Conservation (phyloP, 2,797 vertebrate species). For the Thaleichthys pacificus region DNA sequence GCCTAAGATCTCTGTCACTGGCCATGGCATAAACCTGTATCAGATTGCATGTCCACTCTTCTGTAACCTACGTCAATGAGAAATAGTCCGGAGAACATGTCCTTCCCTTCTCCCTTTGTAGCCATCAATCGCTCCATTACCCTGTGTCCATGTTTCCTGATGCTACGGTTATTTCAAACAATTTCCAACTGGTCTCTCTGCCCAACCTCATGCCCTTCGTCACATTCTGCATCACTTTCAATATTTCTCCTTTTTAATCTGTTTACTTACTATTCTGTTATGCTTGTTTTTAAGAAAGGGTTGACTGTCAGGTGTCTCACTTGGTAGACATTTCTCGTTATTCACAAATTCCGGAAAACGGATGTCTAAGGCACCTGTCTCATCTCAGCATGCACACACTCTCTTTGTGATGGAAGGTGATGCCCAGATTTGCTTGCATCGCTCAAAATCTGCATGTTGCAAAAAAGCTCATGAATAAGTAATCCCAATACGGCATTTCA, state of each 20-base stretch:
- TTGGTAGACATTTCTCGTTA: not conserved
- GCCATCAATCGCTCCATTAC: conserved; percentile 16
- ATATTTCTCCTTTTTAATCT: not conserved
- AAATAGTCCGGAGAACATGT: not conserved
- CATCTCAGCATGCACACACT: conserved; percentile 7
- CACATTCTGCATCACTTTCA: not conserved
- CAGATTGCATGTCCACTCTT: not conserved
- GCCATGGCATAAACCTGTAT: conserved; percentile 5
- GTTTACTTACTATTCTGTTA: not conserved
- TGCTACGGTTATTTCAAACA: not conserved
- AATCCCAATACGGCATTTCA: conserved; percentile 52
- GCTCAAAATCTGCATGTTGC: conserved; percentile 56
- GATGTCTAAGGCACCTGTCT: conserved; percentile 2
- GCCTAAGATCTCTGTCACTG: too few relatives aligned
- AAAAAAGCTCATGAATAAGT: conserved; percentile 58
- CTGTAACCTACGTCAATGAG: not conserved
- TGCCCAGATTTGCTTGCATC: conserved; percentile 33
- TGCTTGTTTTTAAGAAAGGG: not conserved
- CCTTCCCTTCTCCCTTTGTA: conserved; percentile 4
- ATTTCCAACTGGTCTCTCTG: not conserved
- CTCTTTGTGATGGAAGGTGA: conserved; percentile 40
- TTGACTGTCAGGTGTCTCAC: not conserved
- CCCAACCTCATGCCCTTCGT: not conserved
- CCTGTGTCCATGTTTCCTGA: conserved; percentile 7
- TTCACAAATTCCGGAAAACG: conserved; percentile 9